Conservation (phyloP, 2,797 vertebrate genomes). For the Myotis planiceps region DNA sequence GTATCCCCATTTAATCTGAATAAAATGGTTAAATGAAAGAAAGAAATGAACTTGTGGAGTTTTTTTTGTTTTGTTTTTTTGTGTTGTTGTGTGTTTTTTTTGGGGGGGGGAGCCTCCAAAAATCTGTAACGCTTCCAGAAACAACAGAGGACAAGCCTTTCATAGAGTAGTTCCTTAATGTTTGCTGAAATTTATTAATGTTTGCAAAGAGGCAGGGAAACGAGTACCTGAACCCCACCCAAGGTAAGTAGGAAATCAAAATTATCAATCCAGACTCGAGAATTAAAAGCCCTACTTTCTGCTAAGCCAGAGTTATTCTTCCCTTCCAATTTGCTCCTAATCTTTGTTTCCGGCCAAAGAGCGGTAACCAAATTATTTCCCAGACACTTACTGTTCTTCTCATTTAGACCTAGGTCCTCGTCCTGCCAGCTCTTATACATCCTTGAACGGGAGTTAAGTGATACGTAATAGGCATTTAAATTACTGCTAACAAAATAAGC, state of each 20-base stretch:
- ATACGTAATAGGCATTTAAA: background rate
- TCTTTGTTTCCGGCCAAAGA: constrained; percentile 23
- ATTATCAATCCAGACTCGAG: background rate
- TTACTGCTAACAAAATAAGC: background rate
- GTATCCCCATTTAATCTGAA: background rate
- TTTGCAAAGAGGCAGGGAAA: constrained; percentile 22
- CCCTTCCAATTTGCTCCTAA: constrained; percentile 9
- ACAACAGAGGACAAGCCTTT: background rate
- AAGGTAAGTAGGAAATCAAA: constrained; percentile 20
- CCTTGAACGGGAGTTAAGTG: background rate
- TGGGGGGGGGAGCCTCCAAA: background rate
- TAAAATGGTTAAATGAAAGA: constrained; percentile 28
- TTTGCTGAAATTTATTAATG: constrained; percentile 10
- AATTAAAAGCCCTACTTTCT: constrained; percentile 42
- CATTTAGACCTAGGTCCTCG: background rate
- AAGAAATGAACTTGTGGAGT: constrained; percentile 22
- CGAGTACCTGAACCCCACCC: background rate
- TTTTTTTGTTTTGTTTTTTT: background rate
- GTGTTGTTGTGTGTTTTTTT: no score
- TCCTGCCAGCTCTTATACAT: background rate
- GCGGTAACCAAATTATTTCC: constrained; percentile 32
- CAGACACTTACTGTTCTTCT: background rate
- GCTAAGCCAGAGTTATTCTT: background rate
- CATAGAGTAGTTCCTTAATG: background rate
- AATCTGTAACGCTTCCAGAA: background rate